Base-by-base conservation (phyloP, 2,113 vertebrate genomes). In the Cariama cristata region DNA sequence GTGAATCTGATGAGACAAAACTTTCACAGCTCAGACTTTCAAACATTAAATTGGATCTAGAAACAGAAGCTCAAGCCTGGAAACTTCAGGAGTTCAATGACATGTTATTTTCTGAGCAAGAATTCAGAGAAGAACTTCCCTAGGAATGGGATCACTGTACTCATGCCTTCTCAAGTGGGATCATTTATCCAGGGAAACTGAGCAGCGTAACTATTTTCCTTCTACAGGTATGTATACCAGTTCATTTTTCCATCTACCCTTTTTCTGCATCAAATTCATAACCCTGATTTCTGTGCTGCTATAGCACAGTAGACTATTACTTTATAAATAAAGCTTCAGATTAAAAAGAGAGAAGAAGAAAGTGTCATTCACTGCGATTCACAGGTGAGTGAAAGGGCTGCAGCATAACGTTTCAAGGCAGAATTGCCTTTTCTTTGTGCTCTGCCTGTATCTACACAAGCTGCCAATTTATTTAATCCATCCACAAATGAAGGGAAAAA, bases 321-420 rank as follows among this genome's bases (percentile, higher is more conserved):
- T 81, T 95, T 56, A 94, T 28, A 95, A 85, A 94, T 84, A 88
- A 96, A 94, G 63, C 28, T 85, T 75, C 76, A 79, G n/a, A 94
- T 62, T 38, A 90, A 79, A 94, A 81, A 73, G 64, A 56, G 79
- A 67, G 35, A 80, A 83, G 8, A 64, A 84, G 89, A 89, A 88
- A 55, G n/a, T 66, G 66, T 55, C 85, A 93, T 71, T 96, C 81
- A 50, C 66, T 79, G 56, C 6, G 9, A 91, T 93, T 85, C 90
- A 73, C 66, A 69, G 63, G 55, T 14, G 8, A 63, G 82, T 88
- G 74, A 93, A 96, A 88, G 72, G 71, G 71, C 67, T 94, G 58
- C 58, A 66, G 79, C 4, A 2, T 20, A 94, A 76, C 7, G 2
- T 97, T 96, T 49, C 88, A 64, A 90, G 67, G 55, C 30, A 95